These are phyloP conservation scores for Drosophila pandora DNA, from an alignment of 1,140 invertebrate genomes.

Conservation along the genomic window DNA sequence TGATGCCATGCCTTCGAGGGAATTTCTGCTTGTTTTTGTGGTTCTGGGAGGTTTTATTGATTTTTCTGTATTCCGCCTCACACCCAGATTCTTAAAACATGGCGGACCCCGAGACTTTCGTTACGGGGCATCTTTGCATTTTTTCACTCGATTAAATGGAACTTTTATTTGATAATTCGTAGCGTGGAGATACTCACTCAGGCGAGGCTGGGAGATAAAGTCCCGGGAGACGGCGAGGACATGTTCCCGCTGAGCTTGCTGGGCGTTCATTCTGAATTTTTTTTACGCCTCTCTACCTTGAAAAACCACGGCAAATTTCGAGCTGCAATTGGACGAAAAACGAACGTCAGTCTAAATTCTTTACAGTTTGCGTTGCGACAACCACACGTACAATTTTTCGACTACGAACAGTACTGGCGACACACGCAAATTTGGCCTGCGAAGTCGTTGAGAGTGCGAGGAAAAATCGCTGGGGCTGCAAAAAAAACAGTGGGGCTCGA, in stretches of 20 bases:
- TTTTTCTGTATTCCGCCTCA: conserved; percentile 64
- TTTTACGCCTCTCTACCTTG: conserved; percentile 64
- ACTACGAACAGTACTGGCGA: conserved; percentile 73
- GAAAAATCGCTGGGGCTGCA: conserved; percentile 65
- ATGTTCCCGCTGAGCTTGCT: conserved; percentile 90
- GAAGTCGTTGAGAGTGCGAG: conserved; percentile 75
- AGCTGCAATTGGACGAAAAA: conserved; percentile 56
- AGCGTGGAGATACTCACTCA: conserved; percentile 91
- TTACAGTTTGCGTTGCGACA: background rate
- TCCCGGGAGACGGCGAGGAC: conserved; percentile 96
- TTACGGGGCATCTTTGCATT: conserved; percentile 12
- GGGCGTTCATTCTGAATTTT: conserved; percentile 74
- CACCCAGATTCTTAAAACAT: conserved; percentile 66
- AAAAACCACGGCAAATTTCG: conserved; percentile 80
- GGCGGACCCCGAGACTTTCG: conserved; percentile 51
- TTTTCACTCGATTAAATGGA: conserved; percentile 5
- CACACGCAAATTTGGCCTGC: conserved; percentile 75
- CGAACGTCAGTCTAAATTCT: conserved; percentile 6
- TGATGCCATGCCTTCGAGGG: background rate
- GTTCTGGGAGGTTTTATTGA: conserved; percentile 61
- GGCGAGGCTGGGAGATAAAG: conserved; percentile 98
- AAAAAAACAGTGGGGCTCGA: conserved; percentile 10
- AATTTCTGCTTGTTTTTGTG: conserved; percentile 9
- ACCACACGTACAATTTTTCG: conserved; percentile 75
- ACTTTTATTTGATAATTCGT: background rate